These are phyloP conservation scores for Dendroctonus valens DNA, from an alignment of 1,140 invertebrate species.

Conservation along the genomic window DNA sequence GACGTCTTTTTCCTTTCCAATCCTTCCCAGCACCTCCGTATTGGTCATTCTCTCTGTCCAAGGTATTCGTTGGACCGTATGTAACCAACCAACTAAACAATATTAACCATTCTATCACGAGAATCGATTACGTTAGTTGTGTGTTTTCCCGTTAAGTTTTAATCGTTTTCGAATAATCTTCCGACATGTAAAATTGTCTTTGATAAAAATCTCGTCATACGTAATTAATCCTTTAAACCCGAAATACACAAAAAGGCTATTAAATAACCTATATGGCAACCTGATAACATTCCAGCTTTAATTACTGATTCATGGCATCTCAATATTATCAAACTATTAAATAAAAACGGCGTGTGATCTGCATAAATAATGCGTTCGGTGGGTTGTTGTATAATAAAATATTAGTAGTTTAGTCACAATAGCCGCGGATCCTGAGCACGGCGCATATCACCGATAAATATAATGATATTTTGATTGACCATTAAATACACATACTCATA, in stretches of 20 bases:
- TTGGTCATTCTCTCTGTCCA: too few species aligned
- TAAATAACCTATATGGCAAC: slow-evolving; percentile 2
- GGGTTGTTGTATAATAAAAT: slow-evolving; percentile 13
- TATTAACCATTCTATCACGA: too few species aligned
- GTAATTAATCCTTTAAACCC: too few species aligned
- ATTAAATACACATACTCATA: slow-evolving; percentile 2
- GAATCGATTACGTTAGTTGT: too few species aligned
- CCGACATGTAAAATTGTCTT: too few species aligned
- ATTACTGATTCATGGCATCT: slow-evolving; percentile 14
- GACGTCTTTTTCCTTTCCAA: too few species aligned
- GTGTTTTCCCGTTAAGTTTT: too few species aligned
- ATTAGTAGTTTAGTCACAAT: slow-evolving; percentile 9
- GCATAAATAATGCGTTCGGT: slow-evolving; percentile 14
- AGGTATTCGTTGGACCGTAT: too few species aligned
- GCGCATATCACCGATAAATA: slow-evolving; percentile 5
- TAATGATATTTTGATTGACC: slow-evolving; percentile 4
- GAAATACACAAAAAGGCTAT: slow-evolving; percentile 1
- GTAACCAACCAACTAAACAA: too few species aligned
- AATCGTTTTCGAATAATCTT: too few species aligned
- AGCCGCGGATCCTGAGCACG: slow-evolving; percentile 9
- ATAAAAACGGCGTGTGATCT: slow-evolving; percentile 13
- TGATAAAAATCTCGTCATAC: too few species aligned
- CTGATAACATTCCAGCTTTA: slow-evolving; percentile 1
- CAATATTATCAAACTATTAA: slow-evolving; percentile 9
- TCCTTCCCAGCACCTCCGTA: too few species aligned